Conservation (phyloP, 1,140 invertebrate genomes). For the Agrilus planipennis region DNA sequence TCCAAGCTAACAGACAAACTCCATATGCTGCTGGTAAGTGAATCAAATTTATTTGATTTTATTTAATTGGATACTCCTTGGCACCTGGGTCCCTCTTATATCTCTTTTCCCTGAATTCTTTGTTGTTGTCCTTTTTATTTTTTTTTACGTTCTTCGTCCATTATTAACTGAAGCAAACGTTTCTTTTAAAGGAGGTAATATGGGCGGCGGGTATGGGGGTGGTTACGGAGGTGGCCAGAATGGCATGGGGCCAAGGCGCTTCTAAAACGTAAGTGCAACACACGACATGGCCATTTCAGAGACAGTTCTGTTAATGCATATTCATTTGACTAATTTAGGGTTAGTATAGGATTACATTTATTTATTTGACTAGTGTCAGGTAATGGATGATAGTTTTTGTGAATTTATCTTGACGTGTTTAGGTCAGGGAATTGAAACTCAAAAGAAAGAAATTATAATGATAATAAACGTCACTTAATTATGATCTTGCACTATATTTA, state of each 20-base stretch:
- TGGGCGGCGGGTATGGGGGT: conserved; percentile 38
- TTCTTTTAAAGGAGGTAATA: conserved; percentile 19
- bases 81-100: conserved; percentile 8
- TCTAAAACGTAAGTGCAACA: conserved; percentile 26
- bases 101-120: conserved; percentile 8
- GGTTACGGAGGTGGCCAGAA: conserved; percentile 40
- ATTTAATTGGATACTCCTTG: conserved; percentile 4
- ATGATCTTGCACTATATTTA: too few relatives aligned
- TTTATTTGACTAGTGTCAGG: not conserved
- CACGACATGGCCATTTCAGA: conserved; percentile 7
- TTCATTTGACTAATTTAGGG: too few relatives aligned
- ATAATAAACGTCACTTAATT: not conserved
- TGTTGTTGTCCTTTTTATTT: conserved; percentile 14
- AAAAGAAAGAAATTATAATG: not conserved
- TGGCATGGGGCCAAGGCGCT: conserved; percentile 15
- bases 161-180: conserved; percentile 8
- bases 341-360: conserved; percentile 5
- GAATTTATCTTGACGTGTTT: not conserved
- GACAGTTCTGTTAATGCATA: too few relatives aligned
- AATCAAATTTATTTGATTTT: not conserved
- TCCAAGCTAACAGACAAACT: conserved; percentile 48
- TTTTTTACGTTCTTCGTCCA: not conserved
- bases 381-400: not conserved
- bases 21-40: conserved; percentile 43
- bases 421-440: not conserved